A percentile compares a stretch with the other conserved stretches of the same genome.
phyloP scores from a whole-genome alignment of 2,888 invertebrate genomes.

The Thumatha senex region DNA sequence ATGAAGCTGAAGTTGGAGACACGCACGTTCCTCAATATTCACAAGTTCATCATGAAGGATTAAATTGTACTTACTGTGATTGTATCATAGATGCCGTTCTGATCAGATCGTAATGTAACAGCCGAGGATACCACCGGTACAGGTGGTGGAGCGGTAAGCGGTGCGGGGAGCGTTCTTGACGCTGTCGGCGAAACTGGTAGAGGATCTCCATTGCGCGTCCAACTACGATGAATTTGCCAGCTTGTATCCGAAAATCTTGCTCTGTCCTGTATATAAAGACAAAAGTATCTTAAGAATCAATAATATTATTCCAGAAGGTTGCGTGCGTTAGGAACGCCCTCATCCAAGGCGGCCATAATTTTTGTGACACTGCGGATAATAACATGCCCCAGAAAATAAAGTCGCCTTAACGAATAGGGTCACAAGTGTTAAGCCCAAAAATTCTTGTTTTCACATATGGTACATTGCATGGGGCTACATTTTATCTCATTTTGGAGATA shows the following conservation, averaged over 20 bases:
- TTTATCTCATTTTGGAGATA: no score
- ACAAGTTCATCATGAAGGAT: no score
- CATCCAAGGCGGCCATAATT: neutral
- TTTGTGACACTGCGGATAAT: no score
- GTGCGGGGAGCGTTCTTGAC: conserved; percentile 47
- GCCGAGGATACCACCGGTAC: conserved; percentile 45
- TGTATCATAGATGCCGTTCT: conserved; percentile 78
- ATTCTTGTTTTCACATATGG: no score
- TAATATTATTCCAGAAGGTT: no score
- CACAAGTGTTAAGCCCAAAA: no score
- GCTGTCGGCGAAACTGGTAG: conserved; percentile 69
- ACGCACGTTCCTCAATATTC: no score
- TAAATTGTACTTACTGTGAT: conserved; percentile 76
- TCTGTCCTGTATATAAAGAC: conserved; percentile 79
- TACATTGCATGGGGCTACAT: no score
- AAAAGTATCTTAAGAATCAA: neutral
- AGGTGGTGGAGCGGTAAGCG: conserved; percentile 48
- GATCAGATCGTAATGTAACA: conserved; percentile 55
- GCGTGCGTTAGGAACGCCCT: no score
- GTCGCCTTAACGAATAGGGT: no score
- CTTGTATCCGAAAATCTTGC: conserved; percentile 89
- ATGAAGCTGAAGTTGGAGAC: no score
- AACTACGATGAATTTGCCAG: conserved; percentile 88
- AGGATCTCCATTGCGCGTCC: conserved; percentile 81
- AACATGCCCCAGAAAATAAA: no score